Evolutionary conservation across 2,113 vertebrate species (phyloP).

Genomic region (Capra hircus): DNA sequence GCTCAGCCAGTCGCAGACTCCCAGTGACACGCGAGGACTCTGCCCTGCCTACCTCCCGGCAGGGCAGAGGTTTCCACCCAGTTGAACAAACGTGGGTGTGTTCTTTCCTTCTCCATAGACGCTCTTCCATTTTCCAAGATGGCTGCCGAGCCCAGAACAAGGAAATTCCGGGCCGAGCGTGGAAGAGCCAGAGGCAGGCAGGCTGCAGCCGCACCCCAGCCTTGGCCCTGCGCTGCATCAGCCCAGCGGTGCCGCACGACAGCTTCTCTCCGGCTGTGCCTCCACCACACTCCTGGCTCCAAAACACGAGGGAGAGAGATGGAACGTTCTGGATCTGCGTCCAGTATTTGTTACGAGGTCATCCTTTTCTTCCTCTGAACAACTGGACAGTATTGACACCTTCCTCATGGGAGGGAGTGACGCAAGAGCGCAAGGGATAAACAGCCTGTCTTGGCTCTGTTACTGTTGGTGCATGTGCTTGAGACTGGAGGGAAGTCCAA

Average conservation of each 20-base stretch:
- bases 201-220: rapidly evolving
- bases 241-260: rapidly evolving
- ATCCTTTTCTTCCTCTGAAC: neutral
- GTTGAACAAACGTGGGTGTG: neutral
- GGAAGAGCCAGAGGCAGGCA: rapidly evolving
- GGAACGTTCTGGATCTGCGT: rapidly evolving
- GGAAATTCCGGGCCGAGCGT: neutral
- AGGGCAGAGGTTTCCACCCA: rapidly evolving
- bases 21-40: rapidly evolving
- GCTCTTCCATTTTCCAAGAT: neutral
- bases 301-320: rapidly evolving
- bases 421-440: rapidly evolving
- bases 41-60: rapidly evolving
- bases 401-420: rapidly evolving
- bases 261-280: too few species aligned
- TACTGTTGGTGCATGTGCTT: rapidly evolving
- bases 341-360: rapidly evolving
- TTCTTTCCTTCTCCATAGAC: rapidly evolving
- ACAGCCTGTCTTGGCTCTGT: rapidly evolving
- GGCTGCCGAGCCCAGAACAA: rapidly evolving
- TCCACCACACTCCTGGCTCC: rapidly evolving
- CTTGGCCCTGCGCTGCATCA: rapidly evolving
- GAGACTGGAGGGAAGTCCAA: neutral
- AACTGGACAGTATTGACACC: rapidly evolving
- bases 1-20: too few species aligned